These are phyloP conservation scores for Tinea semifulvella DNA, from an alignment of 2,888 invertebrate species.

Conservation along the genomic window DNA sequence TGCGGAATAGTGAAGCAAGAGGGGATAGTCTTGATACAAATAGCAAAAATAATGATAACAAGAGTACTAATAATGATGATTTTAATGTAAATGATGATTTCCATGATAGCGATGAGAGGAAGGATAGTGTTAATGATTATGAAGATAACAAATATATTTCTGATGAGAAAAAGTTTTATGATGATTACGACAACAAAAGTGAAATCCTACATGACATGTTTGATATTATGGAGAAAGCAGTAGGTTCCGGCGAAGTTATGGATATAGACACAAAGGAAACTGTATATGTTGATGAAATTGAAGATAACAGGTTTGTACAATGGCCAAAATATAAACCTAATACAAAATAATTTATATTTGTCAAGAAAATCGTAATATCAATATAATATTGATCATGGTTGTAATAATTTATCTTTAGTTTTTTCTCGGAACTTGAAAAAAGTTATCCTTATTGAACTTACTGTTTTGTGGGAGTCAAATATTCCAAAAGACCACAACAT, in stretches of 20 bases:
- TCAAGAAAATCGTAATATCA: too few species aligned
- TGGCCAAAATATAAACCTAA: too few species aligned
- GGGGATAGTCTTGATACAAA: not conserved
- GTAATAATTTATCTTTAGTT: too few species aligned
- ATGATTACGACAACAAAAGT: not conserved
- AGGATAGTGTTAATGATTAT: not conserved
- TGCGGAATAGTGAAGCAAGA: too few species aligned
- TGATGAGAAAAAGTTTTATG: not conserved
- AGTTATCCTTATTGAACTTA: too few species aligned
- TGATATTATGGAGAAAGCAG: conserved; percentile 1
- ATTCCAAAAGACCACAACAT: too few species aligned
- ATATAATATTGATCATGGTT: too few species aligned
- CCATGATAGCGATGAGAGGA: not conserved
- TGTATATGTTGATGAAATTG: not conserved
- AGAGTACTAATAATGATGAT: not conserved
- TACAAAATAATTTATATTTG: too few species aligned
- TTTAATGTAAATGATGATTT: not conserved
- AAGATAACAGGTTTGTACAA: too few species aligned
- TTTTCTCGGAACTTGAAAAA: too few species aligned
- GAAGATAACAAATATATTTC: not conserved
- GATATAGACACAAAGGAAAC: not conserved
- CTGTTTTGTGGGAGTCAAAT: too few species aligned
- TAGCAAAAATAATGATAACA: not conserved
- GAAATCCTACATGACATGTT: not conserved
- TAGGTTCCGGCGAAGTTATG: not conserved